Evolutionary conservation across 2,113 vertebrate species (phyloP), one percentile per base, ranked within the genome.

Genomic region (Chaetodon trifascialis): DNA sequence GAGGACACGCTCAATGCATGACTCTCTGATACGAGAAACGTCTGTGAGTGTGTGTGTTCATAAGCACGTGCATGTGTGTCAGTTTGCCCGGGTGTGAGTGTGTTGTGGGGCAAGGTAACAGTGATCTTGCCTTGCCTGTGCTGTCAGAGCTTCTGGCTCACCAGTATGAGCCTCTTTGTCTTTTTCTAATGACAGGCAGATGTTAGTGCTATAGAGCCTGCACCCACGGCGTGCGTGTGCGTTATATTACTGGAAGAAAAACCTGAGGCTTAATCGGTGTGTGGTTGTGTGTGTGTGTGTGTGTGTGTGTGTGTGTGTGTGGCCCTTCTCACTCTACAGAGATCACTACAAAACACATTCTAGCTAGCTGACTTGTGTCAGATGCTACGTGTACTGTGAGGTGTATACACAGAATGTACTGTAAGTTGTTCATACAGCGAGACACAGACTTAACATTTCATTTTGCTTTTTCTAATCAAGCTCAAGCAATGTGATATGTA

Each of bases 141-240:
- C 55, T 80, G 49, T 44, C 16, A 34, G 14, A 30, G 86, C 90
- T 59, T 67, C 82, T 63, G 83, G 89, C 72, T 83, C 64, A 58
- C 40, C 69, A 78, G 65, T 34, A 71, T 75, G 78, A 60, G 25
- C 66, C 84, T 9, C 60, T 86, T 73, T 84, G 81, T 88, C 82
- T 4, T 79, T 62, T 74, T 70, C 80, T 91, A 90, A 92, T 91
- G 46, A 82, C 84, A 51, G 85, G 85, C 89, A 92, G 91, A 92
- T 92, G 89, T 84, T 82, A 60, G 79, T 74, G 88, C 81, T 84
- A 88, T 51, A 68, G 82, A 87, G 78, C 75, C 81, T 25, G 44
- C 36, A 64, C 73, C 81, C 34, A 36, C 3, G 54, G 80, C 68
- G 16, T 58, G 46, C 51, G 23, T 55, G 25, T 65, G 55, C 64